Base-by-base conservation (phyloP, 1,140 invertebrate species). In the Lepidotrigona ventralis region DNA sequence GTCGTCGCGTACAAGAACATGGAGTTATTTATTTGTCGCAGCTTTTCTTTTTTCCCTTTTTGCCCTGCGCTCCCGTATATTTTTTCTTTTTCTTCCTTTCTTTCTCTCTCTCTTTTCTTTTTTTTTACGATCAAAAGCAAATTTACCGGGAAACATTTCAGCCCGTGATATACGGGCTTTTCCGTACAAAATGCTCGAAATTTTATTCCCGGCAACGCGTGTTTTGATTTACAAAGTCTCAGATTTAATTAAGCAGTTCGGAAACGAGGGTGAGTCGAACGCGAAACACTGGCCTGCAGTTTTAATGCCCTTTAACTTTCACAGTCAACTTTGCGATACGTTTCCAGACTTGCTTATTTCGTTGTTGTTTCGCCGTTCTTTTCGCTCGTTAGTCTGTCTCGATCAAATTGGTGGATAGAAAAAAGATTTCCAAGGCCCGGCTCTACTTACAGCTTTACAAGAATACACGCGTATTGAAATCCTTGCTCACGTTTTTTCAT, bases 211-310 rank as follows among this genome's bases (percentile, higher is more conserved):
- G 23, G 33, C 26, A 51, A 69, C 80, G 39, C 8, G n/a, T 58
- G 53, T 76, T 76, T 68, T 77, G 73, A 77, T 69, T 58, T 26
- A 66, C n/a, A 56, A 81, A 56, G 54, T 77, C 53, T 26, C 80
- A 54, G 54, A 69, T 82, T 82, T 82, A 82, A 82, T 82, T 82
- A 82, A 82, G 80, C 64, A 29, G 53, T 66, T 81, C 26, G 29
- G 39, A 33, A 46, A 51, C 33, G 19, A 6, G 54, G 11, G 12
- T 14, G 12, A 53, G 5, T 54, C 8, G 39, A 46, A 46, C 39
- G 54, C 17, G 58, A 73, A 54, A 81, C 56, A 54, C 46, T 51
- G 5, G 26, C 19, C 63, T 29, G n/a, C 54, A 73, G 69, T 68
- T 81, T 81, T 76, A 76, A 81, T 76, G 80, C 33, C 53, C 23